These are phyloP conservation scores for Tricholaema leucomelas DNA, from an alignment of 2,113 vertebrate genomes.

Conservation along the genomic window DNA sequence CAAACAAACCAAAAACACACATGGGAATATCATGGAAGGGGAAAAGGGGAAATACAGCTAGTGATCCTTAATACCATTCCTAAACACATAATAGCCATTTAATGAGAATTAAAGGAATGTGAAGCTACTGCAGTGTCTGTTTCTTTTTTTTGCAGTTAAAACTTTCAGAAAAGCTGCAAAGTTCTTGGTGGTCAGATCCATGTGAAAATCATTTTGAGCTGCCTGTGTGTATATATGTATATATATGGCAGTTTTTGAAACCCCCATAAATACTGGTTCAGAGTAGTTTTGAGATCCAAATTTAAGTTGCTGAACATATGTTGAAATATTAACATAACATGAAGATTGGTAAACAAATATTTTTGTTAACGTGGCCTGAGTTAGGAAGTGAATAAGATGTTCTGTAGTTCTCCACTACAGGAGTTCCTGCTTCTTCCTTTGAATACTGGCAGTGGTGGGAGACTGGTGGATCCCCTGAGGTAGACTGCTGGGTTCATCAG, in stretches of 20 bases:
- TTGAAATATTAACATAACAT: not conserved
- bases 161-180: not conserved
- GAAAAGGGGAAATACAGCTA: not conserved
- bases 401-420: not conserved
- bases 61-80: not conserved
- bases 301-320: not conserved
- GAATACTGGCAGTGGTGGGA: not conserved
- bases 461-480: not conserved
- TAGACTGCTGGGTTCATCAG: fast-evolving
- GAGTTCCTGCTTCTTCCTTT: not conserved
- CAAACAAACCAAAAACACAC: too few relatives aligned
- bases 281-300: not conserved
- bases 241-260: not conserved
- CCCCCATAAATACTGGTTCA: not conserved
- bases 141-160: not conserved
- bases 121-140: not conserved
- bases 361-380: not conserved
- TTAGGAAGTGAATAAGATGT: not conserved
- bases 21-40: not conserved
- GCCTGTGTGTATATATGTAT: not conserved
- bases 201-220: not conserved
- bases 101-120: not conserved
- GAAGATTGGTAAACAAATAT: not conserved
- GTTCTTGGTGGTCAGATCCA: not conserved
- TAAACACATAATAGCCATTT: not conserved